phyloP scores from a whole-genome alignment of 2,113 vertebrate species.

The Hyla sarda region DNA sequence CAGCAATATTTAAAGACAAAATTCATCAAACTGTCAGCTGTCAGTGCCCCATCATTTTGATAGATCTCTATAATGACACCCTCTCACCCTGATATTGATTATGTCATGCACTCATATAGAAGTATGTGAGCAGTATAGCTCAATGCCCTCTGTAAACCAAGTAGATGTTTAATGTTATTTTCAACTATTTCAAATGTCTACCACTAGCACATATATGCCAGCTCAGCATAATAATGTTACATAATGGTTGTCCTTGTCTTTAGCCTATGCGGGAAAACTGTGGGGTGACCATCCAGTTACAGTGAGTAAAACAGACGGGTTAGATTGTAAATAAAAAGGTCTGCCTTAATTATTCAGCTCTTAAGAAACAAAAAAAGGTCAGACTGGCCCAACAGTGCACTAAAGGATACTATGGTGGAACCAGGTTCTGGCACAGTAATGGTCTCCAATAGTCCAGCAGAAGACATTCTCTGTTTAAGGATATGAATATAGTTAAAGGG shows the following conservation, averaged over 20 bases:
- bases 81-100: constrained; percentile 2
- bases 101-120: background rate
- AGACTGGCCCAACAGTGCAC: background rate
- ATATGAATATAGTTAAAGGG: too few relatives aligned
- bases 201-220: background rate
- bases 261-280: background rate
- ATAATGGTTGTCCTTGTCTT: background rate
- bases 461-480: background rate
- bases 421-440: background rate
- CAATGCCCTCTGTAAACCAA: background rate
- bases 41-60: background rate
- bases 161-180: background rate
- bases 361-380: too few relatives aligned
- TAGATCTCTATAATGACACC: background rate
- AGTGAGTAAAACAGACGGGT: background rate
- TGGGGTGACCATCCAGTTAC: background rate
- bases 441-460: background rate
- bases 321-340: background rate
- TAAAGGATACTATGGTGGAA: background rate
- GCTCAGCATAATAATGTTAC: background rate
- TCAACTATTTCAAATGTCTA: background rate
- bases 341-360: background rate
- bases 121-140: background rate
- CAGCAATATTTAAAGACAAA: background rate
- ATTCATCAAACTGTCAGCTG: constrained; percentile 1